Conservation (phyloP, 1,140 invertebrate genomes). For the Cardiocondyla obscurior region DNA sequence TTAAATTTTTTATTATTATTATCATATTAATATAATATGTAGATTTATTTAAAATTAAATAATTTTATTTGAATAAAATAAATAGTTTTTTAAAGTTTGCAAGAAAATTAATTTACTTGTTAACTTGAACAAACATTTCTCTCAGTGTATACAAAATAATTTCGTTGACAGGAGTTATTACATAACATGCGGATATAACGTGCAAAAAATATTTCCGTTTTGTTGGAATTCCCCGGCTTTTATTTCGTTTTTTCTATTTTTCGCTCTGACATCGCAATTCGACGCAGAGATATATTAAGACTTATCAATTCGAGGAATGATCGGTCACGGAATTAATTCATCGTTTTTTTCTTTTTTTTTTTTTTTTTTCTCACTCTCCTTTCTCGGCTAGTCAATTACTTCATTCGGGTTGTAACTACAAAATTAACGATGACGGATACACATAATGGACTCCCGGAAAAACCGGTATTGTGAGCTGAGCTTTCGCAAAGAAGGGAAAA, state of each 20-base stretch:
- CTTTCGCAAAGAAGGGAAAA: conserved; percentile 26
- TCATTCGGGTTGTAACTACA: neutral
- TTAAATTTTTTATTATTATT: too few relatives aligned
- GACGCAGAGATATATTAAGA: neutral
- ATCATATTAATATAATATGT: too few relatives aligned
- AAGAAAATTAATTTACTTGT: too few relatives aligned
- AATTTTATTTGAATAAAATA: too few relatives aligned
- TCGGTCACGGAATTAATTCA: neutral
- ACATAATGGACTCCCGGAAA: conserved; percentile 12
- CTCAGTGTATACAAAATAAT: too few relatives aligned
- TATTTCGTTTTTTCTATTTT: neutral
- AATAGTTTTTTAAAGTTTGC: too few relatives aligned
- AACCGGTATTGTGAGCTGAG: neutral
- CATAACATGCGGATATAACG: neutral
- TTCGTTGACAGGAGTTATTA: neutral
- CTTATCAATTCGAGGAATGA: neutral
- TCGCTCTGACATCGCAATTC: neutral
- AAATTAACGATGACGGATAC: conserved; percentile 20
- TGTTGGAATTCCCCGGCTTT: neutral
- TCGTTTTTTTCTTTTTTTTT: neutral
- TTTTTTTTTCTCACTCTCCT: neutral
- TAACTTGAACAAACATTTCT: too few relatives aligned
- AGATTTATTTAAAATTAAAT: too few relatives aligned
- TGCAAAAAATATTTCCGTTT: neutral
- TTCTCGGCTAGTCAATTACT: neutral